These are phyloP conservation scores for Melopsittacus undulatus DNA, from an alignment of 2,797 vertebrate genomes.

Conservation along the genomic window DNA sequence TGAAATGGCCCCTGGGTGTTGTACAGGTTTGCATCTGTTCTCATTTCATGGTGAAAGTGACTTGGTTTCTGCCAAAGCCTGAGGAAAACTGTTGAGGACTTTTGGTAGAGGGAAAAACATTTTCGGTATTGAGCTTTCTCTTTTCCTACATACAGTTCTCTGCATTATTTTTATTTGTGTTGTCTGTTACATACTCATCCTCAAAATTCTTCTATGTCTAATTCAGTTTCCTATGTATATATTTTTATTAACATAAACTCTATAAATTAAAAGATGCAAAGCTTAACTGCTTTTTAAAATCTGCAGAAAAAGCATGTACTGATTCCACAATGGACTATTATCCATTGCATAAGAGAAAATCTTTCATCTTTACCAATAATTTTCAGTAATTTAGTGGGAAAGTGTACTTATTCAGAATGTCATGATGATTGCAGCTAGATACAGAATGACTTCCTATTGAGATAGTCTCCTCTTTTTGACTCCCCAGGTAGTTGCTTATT, in stretches of 20 bases:
- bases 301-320: not conserved
- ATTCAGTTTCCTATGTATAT: not conserved
- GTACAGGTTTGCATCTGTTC: not conserved
- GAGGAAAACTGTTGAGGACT: not conserved
- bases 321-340: not conserved
- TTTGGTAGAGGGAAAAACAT: not conserved
- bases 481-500: not conserved
- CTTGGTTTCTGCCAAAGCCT: not conserved
- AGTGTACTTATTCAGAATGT: not conserved
- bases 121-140: not conserved
- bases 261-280: not conserved
- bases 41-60: not conserved
- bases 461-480: not conserved
- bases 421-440: not conserved
- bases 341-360: not conserved
- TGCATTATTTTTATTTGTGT: not conserved
- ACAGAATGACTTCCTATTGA: not conserved
- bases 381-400: not conserved
- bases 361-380: not conserved
- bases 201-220: not conserved
- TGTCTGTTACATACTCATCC: accelerated
- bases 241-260: not conserved
- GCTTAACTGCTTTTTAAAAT: not conserved
- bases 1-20: not conserved
- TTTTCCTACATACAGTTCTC: not conserved